phyloP scores from a whole-genome alignment of 23 tunicate genomes.

The Diplosoma virens region DNA sequence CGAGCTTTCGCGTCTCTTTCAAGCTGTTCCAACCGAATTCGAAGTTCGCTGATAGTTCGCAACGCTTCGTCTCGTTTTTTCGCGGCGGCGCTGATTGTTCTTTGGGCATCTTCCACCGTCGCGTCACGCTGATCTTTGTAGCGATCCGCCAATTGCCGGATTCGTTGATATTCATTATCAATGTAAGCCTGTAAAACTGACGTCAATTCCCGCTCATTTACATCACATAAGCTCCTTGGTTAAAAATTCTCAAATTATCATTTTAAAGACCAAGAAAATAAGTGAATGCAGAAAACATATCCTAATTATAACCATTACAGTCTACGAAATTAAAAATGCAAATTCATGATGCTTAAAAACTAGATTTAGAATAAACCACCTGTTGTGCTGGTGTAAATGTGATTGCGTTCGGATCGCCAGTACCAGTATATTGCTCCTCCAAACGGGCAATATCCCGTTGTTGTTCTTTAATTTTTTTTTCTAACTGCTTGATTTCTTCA shows the following conservation, averaged over 20 bases:
- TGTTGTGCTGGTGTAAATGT: constrained; percentile 2
- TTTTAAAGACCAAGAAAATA: too few relatives aligned
- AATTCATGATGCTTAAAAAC: background rate
- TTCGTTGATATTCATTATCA: constrained; percentile 10
- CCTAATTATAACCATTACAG: too few relatives aligned
- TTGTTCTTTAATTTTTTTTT: background rate
- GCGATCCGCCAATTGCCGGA: background rate
- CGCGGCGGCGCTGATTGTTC: background rate
- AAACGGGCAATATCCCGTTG: background rate
- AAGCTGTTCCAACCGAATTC: background rate
- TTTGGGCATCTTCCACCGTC: background rate
- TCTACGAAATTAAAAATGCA: background rate
- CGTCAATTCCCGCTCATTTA: background rate
- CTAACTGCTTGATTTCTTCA: background rate
- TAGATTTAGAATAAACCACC: too few relatives aligned
- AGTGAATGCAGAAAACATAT: too few relatives aligned
- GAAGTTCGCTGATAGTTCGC: background rate
- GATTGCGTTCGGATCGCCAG: background rate
- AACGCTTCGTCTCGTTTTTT: background rate
- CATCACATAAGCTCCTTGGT: too few relatives aligned
- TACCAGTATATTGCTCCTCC: background rate
- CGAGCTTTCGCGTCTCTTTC: background rate
- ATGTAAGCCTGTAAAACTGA: background rate
- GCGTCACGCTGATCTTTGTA: constrained; percentile 13
- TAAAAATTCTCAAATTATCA: too few relatives aligned